A percentile compares a stretch with the other conserved stretches of the same genome.
Evolutionary conservation across 2,113 vertebrate species (phyloP).

Genomic region (Muscicapa adusta): DNA sequence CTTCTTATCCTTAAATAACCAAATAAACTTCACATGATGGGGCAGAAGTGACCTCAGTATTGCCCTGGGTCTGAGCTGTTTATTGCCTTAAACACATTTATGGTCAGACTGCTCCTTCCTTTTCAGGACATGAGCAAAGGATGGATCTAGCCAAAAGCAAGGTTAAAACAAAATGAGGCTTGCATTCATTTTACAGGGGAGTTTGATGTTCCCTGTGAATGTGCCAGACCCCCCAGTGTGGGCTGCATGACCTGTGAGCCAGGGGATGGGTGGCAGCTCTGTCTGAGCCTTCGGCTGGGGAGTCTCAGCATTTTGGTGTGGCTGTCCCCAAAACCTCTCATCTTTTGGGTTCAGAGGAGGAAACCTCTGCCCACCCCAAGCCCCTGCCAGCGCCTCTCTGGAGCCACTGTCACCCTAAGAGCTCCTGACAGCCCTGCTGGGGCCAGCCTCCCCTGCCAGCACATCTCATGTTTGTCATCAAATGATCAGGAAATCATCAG

Average conservation of each 20-base stretch:
- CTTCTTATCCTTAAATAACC: neutral
- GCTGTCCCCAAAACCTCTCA: neutral
- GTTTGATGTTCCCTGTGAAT: neutral
- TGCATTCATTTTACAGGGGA: neutral
- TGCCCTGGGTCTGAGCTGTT: neutral
- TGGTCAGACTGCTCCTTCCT: neutral
- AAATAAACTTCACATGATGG: neutral
- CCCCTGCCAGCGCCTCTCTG: accelerated
- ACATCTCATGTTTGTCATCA: neutral
- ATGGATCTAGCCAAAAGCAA: neutral
- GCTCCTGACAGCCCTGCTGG: neutral
- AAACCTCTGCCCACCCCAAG: neutral
- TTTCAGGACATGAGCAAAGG: neutral
- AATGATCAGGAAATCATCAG: neutral
- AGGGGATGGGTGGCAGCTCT: neutral
- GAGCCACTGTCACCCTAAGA: neutral
- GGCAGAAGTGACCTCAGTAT: neutral
- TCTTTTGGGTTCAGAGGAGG: neutral
- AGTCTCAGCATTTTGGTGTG: neutral
- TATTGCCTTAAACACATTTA: neutral
- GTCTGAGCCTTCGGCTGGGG: neutral
- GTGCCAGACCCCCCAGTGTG: neutral
- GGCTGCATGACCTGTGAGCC: accelerated
- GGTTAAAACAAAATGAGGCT: neutral
- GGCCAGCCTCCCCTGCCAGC: neutral